Evolutionary conservation across 2,888 invertebrate species (phyloP).

Genomic region (Hydrotaea diabolus): DNA sequence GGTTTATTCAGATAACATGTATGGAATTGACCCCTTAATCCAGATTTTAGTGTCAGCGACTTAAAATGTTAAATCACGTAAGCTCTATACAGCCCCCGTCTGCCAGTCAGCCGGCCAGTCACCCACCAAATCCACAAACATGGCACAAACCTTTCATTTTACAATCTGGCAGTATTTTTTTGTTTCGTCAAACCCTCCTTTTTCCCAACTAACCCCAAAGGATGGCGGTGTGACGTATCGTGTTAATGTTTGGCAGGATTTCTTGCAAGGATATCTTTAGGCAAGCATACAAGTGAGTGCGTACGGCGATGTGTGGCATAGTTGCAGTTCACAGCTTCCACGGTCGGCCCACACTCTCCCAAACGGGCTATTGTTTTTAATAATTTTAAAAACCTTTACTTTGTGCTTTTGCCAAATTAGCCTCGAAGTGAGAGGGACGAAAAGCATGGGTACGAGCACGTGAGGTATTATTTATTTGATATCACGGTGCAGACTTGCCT

Average conservation of each 20-base stretch:
- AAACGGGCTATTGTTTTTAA: slow-evolving; percentile 21
- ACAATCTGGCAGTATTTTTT: slow-evolving; percentile 1
- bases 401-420: slow-evolving; percentile 16
- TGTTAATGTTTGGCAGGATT: slow-evolving; percentile 9
- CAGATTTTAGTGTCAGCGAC: slow-evolving; percentile 6
- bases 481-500: slow-evolving; percentile 16
- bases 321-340: not conserved
- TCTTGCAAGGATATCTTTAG: not conserved
- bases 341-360: not conserved
- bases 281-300: not conserved
- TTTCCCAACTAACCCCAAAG: not conserved
- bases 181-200: not conserved
- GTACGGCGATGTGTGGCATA: not conserved
- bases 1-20: not conserved
- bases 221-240: slow-evolving; percentile 23
- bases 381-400: slow-evolving; percentile 27
- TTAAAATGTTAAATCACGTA: slow-evolving; percentile 1
- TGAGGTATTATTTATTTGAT: slow-evolving; percentile 33
- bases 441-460: not conserved
- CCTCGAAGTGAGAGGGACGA: not conserved
- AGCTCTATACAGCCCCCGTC: not conserved
- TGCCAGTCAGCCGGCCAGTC: not conserved
- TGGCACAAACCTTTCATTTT: not conserved
- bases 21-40: slow-evolving; percentile 15
- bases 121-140: not conserved